phyloP scores from a whole-genome alignment of 2,888 invertebrate species.

The Sesia apiformis region DNA sequence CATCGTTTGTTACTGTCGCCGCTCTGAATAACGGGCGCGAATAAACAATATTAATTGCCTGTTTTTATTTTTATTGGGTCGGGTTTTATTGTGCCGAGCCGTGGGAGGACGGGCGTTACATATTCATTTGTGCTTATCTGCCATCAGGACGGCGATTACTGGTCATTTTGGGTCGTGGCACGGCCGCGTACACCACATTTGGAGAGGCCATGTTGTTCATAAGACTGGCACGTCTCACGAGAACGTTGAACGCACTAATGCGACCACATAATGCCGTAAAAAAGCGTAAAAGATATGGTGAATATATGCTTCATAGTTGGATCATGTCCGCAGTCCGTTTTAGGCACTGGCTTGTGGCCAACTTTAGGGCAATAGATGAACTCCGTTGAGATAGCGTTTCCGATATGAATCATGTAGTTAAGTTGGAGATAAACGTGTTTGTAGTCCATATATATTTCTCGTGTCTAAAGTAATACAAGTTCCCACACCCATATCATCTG shows the following conservation, averaged over 20 bases:
- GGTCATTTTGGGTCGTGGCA: slow-evolving; percentile 38
- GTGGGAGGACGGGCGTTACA: slow-evolving; percentile 65
- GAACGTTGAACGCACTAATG: slow-evolving; percentile 27
- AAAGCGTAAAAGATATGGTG: slow-evolving; percentile 34
- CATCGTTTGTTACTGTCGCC: slow-evolving; percentile 56
- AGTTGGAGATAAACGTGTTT: slow-evolving; percentile 39
- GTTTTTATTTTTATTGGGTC: slow-evolving; percentile 65
- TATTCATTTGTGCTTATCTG: slow-evolving; percentile 69
- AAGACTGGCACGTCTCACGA: slow-evolving; percentile 33
- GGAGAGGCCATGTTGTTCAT: slow-evolving; percentile 21
- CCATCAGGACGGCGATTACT: slow-evolving; percentile 55
- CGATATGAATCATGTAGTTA: slow-evolving; percentile 42
- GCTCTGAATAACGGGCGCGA: slow-evolving; percentile 61
- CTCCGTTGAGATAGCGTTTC: slow-evolving; percentile 34
- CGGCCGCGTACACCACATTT: slow-evolving; percentile 47
- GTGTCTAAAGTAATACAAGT: slow-evolving; percentile 38
- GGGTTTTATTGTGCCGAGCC: slow-evolving; percentile 49
- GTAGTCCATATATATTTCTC: slow-evolving; percentile 26
- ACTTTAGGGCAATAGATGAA: slow-evolving; percentile 38
- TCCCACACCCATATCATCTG: slow-evolving; percentile 60
- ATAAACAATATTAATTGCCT: slow-evolving; percentile 68
- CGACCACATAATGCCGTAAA: slow-evolving; percentile 6
- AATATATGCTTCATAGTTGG: slow-evolving; percentile 40
- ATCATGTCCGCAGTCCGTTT: slow-evolving; percentile 48
- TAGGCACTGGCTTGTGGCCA: slow-evolving; percentile 58